These are phyloP conservation scores for Wiebesia pumilae DNA, from an alignment of 1,140 invertebrate genomes.

Conservation along the genomic window DNA sequence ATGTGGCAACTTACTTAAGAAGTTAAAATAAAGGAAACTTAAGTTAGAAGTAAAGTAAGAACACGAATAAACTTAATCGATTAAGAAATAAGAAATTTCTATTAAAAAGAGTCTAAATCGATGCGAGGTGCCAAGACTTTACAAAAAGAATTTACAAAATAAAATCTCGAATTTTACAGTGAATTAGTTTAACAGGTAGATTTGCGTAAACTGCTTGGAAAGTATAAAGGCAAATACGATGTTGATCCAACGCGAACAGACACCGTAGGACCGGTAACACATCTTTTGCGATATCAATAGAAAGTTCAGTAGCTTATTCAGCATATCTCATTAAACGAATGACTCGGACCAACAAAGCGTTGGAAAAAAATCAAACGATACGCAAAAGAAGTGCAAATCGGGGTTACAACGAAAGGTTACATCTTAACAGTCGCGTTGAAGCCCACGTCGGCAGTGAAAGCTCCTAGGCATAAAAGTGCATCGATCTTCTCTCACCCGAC, in stretches of 20 bases:
- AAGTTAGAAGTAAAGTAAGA: too few relatives aligned
- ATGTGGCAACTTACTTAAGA: too few relatives aligned
- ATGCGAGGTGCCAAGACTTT: too few relatives aligned
- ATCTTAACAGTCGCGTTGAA: neutral
- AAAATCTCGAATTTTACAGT: too few relatives aligned
- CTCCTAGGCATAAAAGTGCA: constrained; percentile 16
- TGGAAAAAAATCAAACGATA: constrained; percentile 5
- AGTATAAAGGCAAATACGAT: neutral
- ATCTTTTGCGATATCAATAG: neutral
- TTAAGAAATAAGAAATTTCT: too few relatives aligned
- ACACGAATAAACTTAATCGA: too few relatives aligned
- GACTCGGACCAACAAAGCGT: neutral
- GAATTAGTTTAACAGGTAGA: neutral
- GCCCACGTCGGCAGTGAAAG: neutral
- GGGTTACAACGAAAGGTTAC: constrained; percentile 24
- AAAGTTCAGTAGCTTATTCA: too few relatives aligned
- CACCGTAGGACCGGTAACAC: neutral
- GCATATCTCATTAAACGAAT: neutral
- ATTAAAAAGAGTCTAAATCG: too few relatives aligned
- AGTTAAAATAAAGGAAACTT: too few relatives aligned
- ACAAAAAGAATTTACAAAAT: too few relatives aligned
- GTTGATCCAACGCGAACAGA: neutral
- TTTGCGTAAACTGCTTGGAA: neutral
- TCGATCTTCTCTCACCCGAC: neutral
- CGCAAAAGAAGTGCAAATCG: neutral